Conservation (phyloP, 2,113 vertebrate genomes). For the Dryoscopus gambensis region DNA sequence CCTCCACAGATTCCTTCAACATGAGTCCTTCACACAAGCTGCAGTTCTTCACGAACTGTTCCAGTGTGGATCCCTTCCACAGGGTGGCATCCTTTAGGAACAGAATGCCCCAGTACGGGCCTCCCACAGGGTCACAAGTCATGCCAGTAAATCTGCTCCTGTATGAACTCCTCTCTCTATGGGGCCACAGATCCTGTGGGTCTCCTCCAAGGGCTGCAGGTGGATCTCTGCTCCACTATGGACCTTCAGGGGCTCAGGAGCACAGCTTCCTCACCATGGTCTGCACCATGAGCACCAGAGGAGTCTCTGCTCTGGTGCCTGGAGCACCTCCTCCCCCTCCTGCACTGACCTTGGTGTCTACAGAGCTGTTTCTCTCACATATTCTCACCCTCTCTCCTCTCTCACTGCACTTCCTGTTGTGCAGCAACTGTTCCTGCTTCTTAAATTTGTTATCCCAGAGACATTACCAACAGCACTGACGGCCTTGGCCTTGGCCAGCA, state of each 20-base stretch:
- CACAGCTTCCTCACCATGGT: background rate
- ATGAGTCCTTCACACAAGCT: background rate
- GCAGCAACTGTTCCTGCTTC: background rate
- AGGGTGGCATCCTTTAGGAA: background rate
- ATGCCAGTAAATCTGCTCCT: background rate
- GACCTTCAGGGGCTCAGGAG: background rate
- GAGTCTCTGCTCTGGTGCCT: rapidly evolving
- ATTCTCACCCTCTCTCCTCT: background rate
- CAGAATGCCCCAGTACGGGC: background rate
- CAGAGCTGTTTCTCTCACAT: background rate
- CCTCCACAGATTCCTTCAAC: background rate
- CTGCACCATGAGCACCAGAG: background rate
- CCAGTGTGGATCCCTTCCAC: background rate
- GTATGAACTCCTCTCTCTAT: background rate
- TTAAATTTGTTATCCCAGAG: background rate
- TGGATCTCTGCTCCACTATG: background rate
- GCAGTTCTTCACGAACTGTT: background rate
- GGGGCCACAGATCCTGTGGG: background rate
- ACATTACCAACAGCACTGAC: background rate
- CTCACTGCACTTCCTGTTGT: background rate
- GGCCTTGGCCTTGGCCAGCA: background rate
- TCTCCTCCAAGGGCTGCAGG: rapidly evolving
- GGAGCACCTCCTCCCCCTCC: background rate
- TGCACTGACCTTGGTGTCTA: background rate
- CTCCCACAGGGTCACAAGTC: background rate